These are phyloP conservation scores for Clarias platycephalus DNA, from an alignment of 2,797 vertebrate genomes.

Conservation along the genomic window DNA sequence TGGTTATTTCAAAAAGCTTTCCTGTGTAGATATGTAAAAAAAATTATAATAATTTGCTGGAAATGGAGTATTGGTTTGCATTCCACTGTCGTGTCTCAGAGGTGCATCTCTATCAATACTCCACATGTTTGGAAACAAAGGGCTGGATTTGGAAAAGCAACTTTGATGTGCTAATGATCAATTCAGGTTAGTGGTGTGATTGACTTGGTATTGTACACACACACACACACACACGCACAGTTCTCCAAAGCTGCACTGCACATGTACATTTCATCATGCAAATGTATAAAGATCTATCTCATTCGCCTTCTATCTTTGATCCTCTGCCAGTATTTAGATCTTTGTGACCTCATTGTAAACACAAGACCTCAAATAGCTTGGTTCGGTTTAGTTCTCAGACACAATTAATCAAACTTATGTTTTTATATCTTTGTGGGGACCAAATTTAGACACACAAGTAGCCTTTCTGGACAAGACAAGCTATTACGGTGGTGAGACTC, in stretches of 20 bases:
- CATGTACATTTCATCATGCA: neutral
- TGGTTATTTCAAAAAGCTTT: neutral
- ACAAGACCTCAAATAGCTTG: constrained; percentile 76
- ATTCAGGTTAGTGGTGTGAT: neutral
- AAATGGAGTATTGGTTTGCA: constrained; percentile 2
- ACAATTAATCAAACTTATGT: constrained; percentile 38
- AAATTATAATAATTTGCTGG: neutral
- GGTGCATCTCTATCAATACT: neutral
- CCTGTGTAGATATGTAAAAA: neutral
- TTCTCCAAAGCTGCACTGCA: neutral
- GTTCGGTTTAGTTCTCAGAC: constrained; percentile 52
- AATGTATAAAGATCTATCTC: constrained; percentile 16
- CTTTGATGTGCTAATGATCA: constrained; percentile 69
- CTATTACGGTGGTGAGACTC: no score
- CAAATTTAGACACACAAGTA: neutral
- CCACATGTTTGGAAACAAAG: neutral
- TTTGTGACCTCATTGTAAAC: constrained; percentile 73
- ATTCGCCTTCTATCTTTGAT: constrained; percentile 62
- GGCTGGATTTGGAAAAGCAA: constrained; percentile 57
- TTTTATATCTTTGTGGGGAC: neutral
- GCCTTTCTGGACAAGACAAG: neutral
- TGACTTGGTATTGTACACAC: neutral
- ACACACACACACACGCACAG: neutral
- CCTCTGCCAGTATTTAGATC: constrained; percentile 59
- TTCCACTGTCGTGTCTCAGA: neutral